These are phyloP conservation scores for Hanleya hanleyi DNA, from an alignment of 2,888 invertebrate genomes.

Conservation along the genomic window DNA sequence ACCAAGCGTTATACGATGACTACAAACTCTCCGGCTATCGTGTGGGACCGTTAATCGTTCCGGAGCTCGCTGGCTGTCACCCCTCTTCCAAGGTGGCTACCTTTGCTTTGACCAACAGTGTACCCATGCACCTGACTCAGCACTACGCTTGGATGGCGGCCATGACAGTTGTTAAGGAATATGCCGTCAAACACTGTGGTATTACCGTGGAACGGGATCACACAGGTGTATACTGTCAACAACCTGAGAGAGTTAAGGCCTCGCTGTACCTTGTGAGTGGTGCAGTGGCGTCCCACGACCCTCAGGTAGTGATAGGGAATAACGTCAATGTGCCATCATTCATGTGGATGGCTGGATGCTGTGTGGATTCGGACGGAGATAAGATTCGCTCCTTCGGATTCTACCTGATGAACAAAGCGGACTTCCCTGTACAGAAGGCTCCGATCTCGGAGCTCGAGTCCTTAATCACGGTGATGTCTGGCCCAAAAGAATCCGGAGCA, in stretches of 20 bases:
- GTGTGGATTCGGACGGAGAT: constrained; percentile 44
- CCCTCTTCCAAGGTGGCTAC: constrained; percentile 47
- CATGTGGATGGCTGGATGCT: constrained; percentile 62
- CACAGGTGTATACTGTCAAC: not conserved
- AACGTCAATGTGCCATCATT: constrained; percentile 58
- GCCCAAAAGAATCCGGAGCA: constrained; percentile 5
- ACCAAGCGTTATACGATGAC: constrained; percentile 49
- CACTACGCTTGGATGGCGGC: constrained; percentile 52
- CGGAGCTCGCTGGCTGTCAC: constrained; percentile 50
- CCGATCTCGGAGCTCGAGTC: constrained; percentile 58
- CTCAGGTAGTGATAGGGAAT: constrained; percentile 51
- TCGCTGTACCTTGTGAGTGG: constrained; percentile 41
- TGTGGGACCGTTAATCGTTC: constrained; percentile 50
- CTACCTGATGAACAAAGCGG: constrained; percentile 53
- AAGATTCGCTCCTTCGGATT: constrained; percentile 54
- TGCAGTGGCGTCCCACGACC: constrained; percentile 39
- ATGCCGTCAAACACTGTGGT: constrained; percentile 52
- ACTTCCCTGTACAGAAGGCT: constrained; percentile 38
- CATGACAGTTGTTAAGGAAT: constrained; percentile 43
- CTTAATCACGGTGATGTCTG: constrained; percentile 31
- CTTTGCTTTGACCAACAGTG: constrained; percentile 58
- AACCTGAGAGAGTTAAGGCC: not conserved
- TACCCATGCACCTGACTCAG: constrained; percentile 54
- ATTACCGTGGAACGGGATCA: constrained; percentile 22
- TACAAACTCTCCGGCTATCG: constrained; percentile 48